These are phyloP conservation scores for Drosophila saltans DNA, from an alignment of 1,140 invertebrate genomes.

Conservation along the genomic window DNA sequence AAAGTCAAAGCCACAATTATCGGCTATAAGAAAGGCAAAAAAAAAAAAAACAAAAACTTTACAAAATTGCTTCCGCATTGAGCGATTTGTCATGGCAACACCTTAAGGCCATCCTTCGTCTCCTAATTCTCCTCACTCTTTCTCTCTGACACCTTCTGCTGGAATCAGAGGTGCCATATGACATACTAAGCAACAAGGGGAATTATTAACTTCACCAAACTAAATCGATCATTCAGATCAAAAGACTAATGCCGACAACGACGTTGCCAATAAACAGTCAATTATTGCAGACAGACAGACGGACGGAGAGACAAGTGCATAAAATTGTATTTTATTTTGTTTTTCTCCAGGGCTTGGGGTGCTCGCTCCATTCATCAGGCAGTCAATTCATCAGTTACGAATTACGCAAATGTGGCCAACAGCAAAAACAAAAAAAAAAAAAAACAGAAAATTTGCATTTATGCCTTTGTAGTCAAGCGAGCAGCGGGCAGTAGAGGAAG, in stretches of 20 bases:
- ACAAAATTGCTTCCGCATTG: constrained; percentile 70
- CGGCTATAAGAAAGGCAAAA: constrained; percentile 39
- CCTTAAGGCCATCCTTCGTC: constrained; percentile 38
- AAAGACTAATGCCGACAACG: constrained; percentile 68
- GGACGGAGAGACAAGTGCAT: constrained; percentile 55
- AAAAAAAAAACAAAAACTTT: constrained; percentile 21
- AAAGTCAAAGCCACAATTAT: constrained; percentile 77
- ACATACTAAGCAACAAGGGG: constrained; percentile 58
- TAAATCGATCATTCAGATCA: constrained; percentile 69
- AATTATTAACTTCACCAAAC: constrained; percentile 53
- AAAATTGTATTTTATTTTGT: constrained; percentile 59
- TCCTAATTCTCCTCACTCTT: not conserved
- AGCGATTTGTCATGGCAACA: constrained; percentile 76
- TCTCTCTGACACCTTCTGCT: constrained; percentile 2
- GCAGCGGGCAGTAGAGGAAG: not conserved
- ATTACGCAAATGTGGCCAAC: constrained; percentile 73
- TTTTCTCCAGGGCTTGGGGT: constrained; percentile 45
- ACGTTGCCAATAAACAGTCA: constrained; percentile 78
- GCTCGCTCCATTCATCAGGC: constrained; percentile 47
- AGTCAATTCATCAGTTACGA: constrained; percentile 47
- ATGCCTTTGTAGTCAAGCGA: constrained; percentile 31
- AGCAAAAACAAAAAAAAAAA: constrained; percentile 29
- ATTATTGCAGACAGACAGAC: constrained; percentile 54
- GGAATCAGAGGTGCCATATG: constrained; percentile 42
- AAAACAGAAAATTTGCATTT: constrained; percentile 44